Evolutionary conservation across 1,140 invertebrate species (phyloP).

Genomic region (Polypedilum pembai): DNA sequence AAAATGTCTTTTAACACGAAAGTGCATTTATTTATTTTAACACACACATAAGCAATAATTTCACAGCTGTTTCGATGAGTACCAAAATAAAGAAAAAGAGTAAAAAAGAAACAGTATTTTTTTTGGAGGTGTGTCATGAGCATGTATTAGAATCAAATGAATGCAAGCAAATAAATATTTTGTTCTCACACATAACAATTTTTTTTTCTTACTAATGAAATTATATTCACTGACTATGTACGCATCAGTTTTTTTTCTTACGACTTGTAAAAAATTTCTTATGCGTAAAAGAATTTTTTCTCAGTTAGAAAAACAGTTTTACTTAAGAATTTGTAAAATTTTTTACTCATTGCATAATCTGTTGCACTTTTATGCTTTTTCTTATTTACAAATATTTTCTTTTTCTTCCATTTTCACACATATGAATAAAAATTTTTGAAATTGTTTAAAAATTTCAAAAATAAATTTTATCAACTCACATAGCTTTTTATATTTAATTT

Average conservation of each 20-base stretch:
- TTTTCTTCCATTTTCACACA: not conserved
- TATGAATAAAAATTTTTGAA: no score
- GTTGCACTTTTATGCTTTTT: not conserved
- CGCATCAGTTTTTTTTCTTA: not conserved
- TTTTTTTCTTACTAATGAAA: not conserved
- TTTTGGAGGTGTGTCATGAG: conserved; percentile 15
- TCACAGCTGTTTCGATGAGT: not conserved
- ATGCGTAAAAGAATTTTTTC: not conserved
- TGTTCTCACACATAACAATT: not conserved
- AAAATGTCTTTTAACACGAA: no score
- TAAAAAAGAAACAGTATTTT: not conserved
- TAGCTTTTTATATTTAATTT: not conserved
- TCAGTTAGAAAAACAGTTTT: not conserved
- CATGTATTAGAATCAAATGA: not conserved
- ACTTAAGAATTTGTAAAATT: not conserved
- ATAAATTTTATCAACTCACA: not conserved
- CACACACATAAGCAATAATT: no score
- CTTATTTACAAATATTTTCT: not conserved
- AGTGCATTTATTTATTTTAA: no score
- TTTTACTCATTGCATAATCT: not conserved
- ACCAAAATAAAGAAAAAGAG: no score
- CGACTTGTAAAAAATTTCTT: not conserved
- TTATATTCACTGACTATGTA: not conserved
- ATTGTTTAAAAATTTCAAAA: not conserved
- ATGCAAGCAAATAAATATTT: not conserved